phyloP scores from a whole-genome alignment of 2,113 vertebrate genomes.

The human region GRCh38 chr18:41537501-41538000 shows the following conservation, averaged over 20 bases:
- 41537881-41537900: background rate
- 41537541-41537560: background rate
- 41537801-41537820: background rate
- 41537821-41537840: background rate
- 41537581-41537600: background rate
- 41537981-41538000: background rate
- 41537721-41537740: background rate
- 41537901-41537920: background rate
- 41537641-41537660: background rate
- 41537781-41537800: background rate
- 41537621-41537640: background rate
- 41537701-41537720: background rate
- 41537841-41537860: background rate
- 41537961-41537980: background rate
- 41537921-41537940: background rate
- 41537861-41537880: background rate
- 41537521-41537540: background rate
- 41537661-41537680: background rate
- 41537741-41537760: background rate
- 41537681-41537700: background rate
- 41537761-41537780: slow-evolving; percentile 16
- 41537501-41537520: background rate
- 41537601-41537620: background rate
- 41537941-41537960: background rate
- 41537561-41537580: background rate